phyloP scores from a whole-genome alignment of 64 coral and sea anemone species.

The Anthopleura sola region DNA sequence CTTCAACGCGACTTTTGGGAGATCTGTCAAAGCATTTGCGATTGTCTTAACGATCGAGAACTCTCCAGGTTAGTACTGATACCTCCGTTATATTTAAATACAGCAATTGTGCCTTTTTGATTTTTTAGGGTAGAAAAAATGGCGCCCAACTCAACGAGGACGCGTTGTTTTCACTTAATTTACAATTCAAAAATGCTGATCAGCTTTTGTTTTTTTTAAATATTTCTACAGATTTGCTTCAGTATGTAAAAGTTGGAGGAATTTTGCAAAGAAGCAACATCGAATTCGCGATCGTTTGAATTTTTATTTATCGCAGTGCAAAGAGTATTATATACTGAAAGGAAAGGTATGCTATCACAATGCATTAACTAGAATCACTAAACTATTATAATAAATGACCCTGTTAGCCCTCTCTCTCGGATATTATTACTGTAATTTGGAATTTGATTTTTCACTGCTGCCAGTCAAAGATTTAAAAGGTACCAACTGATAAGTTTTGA shows the following conservation, averaged over 20 bases:
- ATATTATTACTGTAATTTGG: too few relatives aligned
- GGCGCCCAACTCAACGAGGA: too few relatives aligned
- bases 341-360: conserved; percentile 30
- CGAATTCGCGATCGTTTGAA: background rate
- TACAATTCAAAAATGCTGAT: too few relatives aligned
- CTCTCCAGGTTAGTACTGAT: conserved; percentile 41
- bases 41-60: conserved; percentile 38
- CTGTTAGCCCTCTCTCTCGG: too few relatives aligned
- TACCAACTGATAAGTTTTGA: too few relatives aligned
- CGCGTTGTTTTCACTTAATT: too few relatives aligned
- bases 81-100: background rate
- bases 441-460: too few relatives aligned
- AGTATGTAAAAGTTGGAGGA: conserved; percentile 36
- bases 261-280: background rate
- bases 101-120: too few relatives aligned
- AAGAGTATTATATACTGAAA: conserved; percentile 14
- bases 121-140: too few relatives aligned
- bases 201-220: too few relatives aligned
- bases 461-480: too few relatives aligned
- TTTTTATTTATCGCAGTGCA: conserved; percentile 8
- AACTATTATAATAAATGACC: too few relatives aligned
- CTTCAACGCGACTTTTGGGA: background rate
- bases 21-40: conserved; percentile 54
- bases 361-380: background rate
- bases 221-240: conserved; percentile 37